Percentiles rank a stretch among this genome's conserved stretches.
Conservation (phyloP, 2,797 vertebrate genomes). For the Etheostoma nigrum region DNA sequence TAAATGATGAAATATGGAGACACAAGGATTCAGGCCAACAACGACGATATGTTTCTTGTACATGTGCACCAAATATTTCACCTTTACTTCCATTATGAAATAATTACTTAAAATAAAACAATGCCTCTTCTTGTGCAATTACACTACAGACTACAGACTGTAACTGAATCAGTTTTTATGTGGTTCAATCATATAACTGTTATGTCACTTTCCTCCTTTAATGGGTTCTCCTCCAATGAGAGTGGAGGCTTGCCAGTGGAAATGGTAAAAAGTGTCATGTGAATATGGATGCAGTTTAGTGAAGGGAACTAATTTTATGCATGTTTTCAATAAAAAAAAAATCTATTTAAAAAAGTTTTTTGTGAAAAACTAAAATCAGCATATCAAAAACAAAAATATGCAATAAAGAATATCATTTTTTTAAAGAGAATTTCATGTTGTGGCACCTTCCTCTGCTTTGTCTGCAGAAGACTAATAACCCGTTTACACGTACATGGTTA, state of each 20-base stretch:
- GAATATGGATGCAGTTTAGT: background rate
- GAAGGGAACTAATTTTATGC: background rate
- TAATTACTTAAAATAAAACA: constrained; percentile 22
- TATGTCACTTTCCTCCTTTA: background rate
- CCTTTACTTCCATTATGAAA: background rate
- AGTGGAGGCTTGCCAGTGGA: background rate
- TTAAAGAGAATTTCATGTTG: too few relatives aligned
- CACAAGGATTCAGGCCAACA: too few relatives aligned
- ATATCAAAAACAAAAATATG: background rate
- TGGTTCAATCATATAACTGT: background rate
- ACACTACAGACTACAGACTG: background rate
- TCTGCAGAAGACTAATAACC: too few relatives aligned
- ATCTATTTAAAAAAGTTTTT: background rate
- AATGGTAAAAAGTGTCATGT: background rate
- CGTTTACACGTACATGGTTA: too few relatives aligned
- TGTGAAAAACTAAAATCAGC: background rate
- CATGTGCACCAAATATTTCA: background rate
- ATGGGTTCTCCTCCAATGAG: background rate
- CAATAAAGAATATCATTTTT: background rate
- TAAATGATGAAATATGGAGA: too few relatives aligned
- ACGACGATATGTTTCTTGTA: background rate
- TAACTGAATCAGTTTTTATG: background rate
- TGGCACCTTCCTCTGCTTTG: too few relatives aligned
- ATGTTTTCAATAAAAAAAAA: background rate
- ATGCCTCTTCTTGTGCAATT: background rate